Evolutionary conservation across 2,113 vertebrate species (phyloP), one percentile per base, ranked within the genome.

Genomic region (Acanthochromis polyacanthus): DNA sequence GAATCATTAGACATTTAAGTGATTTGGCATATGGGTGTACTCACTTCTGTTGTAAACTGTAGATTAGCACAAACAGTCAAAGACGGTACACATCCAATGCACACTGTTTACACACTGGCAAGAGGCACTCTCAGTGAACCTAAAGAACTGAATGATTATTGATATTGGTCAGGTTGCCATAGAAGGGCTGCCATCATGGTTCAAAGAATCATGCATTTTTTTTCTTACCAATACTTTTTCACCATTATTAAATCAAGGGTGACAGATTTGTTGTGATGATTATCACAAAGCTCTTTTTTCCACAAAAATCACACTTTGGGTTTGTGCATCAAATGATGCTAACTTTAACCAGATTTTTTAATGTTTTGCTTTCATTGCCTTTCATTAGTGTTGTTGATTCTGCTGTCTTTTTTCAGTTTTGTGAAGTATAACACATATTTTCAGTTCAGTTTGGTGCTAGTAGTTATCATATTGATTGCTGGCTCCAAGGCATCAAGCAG

Each of bases 401-500:
- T 17, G n/a, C 28, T 20, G 3, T 71, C 3, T 30, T 25, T 48
- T 50, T 16, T 4, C 3, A 48, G 23, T 57, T 51, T 23, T 76
- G 17, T 17, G 10, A 38, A 30, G 17, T 1, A 43, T 20, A 61
- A 1, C 3, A 17, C 32, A 22, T 32, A 12, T 9, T 36, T 36
- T 40, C 5, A 25, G 4, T 53, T 63, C 7, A 17, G 16, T 43
- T 22, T 19, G 5, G 2, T 50, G 4, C 46, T 51, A 25, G 60
- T 59, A 55, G 77, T 55, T 65, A 65, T 51, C 2, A 16, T 9
- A 67, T 59, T 10, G n/a, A 83, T 72, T 60, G 14, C 11, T 52
- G 9, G 8, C 38, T 28, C 8, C 16, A 12, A 76, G 20, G 12
- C 20, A 77, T 1, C 9, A 5, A 38, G 36, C 19, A 45, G 16